Conservation (phyloP, 2,113 vertebrate species). For the Osmerus mordax region DNA sequence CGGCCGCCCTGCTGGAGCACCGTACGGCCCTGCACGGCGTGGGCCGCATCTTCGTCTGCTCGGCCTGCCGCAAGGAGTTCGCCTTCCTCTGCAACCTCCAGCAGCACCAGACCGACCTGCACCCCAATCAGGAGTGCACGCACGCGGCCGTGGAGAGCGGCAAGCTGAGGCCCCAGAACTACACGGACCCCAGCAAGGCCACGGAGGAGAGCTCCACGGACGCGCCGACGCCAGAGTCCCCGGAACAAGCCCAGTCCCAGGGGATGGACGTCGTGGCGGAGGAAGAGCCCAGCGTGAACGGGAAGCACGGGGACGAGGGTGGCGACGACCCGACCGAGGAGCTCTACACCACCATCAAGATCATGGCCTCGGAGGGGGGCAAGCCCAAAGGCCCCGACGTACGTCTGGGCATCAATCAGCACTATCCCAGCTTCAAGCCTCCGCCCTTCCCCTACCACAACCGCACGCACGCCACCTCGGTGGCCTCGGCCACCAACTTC, state of each 20-base stretch:
- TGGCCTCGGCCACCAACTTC: constrained; percentile 93
- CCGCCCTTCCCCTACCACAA: constrained; percentile 97
- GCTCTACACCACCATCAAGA: constrained; percentile 98
- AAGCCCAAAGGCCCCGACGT: constrained; percentile 93
- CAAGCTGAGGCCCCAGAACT: constrained; percentile 94
- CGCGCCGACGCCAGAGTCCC: constrained; percentile 40
- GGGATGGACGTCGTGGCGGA: constrained; percentile 10
- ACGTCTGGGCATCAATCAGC: constrained; percentile 94
- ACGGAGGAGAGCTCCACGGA: constrained; percentile 55
- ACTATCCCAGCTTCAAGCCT: constrained; percentile 97
- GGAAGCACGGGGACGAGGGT: constrained; percentile 67
- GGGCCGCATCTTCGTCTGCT: constrained; percentile 91
- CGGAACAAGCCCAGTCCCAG: background rate
- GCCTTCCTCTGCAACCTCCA: constrained; percentile 96
- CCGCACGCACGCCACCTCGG: constrained; percentile 85
- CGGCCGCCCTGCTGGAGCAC: constrained; percentile 82
- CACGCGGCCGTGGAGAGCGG: constrained; percentile 88
- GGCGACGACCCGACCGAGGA: constrained; percentile 91
- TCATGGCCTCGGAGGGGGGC: constrained; percentile 93
- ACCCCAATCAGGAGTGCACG: constrained; percentile 84
- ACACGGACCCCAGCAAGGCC: constrained; percentile 82
- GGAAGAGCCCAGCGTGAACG: constrained; percentile 55
- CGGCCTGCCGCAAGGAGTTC: constrained; percentile 94
- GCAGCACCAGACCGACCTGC: constrained; percentile 94
- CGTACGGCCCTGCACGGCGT: constrained; percentile 91